These are phyloP conservation scores for Caenorhabditis sinica DNA, from an alignment of 2,888 invertebrate genomes.

Conservation along the genomic window DNA sequence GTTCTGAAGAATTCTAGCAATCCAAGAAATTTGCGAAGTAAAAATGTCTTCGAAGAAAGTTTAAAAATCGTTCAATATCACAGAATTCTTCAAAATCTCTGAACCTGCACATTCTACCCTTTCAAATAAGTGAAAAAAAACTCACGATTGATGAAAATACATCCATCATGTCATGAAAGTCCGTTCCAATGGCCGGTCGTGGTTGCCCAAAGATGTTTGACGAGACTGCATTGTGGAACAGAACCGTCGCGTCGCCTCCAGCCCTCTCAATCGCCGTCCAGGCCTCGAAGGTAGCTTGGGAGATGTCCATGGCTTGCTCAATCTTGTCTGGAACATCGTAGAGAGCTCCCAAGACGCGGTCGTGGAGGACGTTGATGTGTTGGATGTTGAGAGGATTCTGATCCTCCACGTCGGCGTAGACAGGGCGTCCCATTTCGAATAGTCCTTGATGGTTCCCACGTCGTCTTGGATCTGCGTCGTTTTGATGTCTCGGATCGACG, in stretches of 20 bases:
- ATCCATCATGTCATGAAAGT: not conserved
- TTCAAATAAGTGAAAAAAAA: not conserved
- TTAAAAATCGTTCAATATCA: no score
- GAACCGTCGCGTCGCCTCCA: not conserved
- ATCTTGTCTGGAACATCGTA: not conserved
- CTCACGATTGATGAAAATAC: not conserved
- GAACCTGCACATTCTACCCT: no score
- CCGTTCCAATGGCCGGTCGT: not conserved
- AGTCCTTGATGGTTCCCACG: not conserved
- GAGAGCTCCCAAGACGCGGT: not conserved
- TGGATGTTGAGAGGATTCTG: not conserved
- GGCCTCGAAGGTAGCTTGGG: slow-evolving; percentile 10
- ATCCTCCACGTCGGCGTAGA: not conserved
- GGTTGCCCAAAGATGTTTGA: not conserved
- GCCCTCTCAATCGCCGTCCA: not conserved
- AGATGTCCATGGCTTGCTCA: not conserved
- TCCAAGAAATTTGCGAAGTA: no score
- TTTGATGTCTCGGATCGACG: no score
- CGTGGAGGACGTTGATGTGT: not conserved
- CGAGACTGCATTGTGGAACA: not conserved
- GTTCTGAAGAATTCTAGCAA: no score
- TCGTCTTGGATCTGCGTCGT: not conserved
- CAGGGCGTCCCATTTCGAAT: not conserved
- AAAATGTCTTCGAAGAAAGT: no score
- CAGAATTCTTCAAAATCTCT: no score